Evolutionary conservation across 2,888 invertebrate species (phyloP).

Genomic region (Fragum fragum): DNA sequence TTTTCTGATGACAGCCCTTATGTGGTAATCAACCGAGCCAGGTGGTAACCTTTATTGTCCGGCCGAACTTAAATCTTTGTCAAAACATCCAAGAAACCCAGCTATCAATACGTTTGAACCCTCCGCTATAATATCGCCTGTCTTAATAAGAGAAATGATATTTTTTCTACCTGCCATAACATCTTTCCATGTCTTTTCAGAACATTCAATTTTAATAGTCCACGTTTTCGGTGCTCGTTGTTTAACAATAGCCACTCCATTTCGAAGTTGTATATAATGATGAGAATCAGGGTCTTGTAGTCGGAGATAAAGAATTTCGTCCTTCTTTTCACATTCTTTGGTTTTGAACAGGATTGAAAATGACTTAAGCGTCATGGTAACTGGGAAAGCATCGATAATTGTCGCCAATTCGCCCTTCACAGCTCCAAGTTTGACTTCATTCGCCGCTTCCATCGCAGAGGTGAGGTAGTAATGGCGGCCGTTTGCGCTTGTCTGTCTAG

Average conservation of each 20-base stretch:
- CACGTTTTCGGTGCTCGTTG: conserved; percentile 38
- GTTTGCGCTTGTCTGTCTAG: conserved; percentile 74
- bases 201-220: conserved; percentile 69
- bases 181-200: conserved; percentile 68
- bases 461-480: conserved; percentile 81
- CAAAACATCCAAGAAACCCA: conserved; percentile 76
- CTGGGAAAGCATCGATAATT: conserved; percentile 54
- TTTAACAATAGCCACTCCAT: conserved; percentile 70
- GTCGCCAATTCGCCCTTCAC: conserved; percentile 26
- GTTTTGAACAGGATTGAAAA: conserved; percentile 70
- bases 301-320: conserved; percentile 53
- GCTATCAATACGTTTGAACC: conserved; percentile 69
- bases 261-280: conserved; percentile 69
- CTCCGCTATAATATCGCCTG: conserved; percentile 71
- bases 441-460: conserved; percentile 73
- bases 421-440: conserved; percentile 50
- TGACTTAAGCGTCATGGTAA: conserved; percentile 61
- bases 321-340: conserved; percentile 55
- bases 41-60: neutral
- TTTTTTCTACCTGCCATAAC: conserved; percentile 61
- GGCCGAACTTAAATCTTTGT: conserved; percentile 39
- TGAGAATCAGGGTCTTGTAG: conserved; percentile 57
- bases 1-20: too few species aligned
- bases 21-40: too few species aligned
- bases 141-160: conserved; percentile 55